These are phyloP conservation scores for Ciconia maguari DNA, from an alignment of 2,113 vertebrate species.

Conservation along the genomic window DNA sequence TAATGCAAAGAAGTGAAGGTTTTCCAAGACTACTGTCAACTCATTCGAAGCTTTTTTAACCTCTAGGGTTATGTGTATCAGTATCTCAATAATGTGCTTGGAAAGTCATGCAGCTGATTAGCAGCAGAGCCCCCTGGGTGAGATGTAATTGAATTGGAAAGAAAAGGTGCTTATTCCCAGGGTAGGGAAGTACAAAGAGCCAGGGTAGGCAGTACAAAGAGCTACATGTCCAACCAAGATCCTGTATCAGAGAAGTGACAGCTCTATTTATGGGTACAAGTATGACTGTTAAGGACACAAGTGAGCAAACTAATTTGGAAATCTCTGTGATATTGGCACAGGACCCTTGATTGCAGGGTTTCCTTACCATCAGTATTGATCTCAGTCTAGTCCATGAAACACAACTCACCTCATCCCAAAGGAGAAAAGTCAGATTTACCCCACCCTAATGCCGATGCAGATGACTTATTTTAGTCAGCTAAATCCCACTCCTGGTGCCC, in stretches of 20 bases:
- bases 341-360: neutral
- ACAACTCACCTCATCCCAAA: fast-evolving
- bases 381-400: neutral
- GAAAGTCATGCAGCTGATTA: neutral
- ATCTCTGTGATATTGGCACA: neutral
- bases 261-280: neutral
- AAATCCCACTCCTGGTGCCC: neutral
- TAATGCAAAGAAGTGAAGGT: neutral
- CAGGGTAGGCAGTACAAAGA: neutral
- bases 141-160: neutral
- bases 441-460: neutral
- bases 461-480: neutral
- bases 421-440: neutral
- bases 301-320: neutral
- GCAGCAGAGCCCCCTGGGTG: neutral
- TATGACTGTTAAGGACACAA: neutral
- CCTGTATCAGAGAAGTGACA: neutral
- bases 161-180: neutral
- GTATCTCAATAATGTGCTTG: neutral
- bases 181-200: neutral
- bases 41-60: neutral
- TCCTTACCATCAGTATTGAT: neutral
- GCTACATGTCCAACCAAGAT: neutral
- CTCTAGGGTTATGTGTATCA: neutral
- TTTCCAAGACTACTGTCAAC: neutral